These are phyloP conservation scores for Falcunculus frontatus DNA, from an alignment of 2,113 vertebrate species.

Conservation along the genomic window DNA sequence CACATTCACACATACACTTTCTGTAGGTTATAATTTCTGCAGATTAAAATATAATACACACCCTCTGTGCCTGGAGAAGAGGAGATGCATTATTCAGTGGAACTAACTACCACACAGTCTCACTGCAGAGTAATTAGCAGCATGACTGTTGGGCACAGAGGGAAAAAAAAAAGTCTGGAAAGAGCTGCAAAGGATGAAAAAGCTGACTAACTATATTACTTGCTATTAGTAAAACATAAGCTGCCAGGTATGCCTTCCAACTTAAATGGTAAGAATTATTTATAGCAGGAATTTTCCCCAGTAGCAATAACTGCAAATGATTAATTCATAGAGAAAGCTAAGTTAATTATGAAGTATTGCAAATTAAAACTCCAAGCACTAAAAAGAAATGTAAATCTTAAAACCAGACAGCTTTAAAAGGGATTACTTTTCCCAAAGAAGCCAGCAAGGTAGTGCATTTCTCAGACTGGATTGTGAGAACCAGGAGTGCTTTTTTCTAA, in stretches of 20 bases:
- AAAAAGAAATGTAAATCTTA: not conserved
- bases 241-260: not conserved
- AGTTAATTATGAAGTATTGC: constrained; percentile 38
- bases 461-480: not conserved
- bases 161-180: not conserved
- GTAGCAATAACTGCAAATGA: constrained; percentile 17
- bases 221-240: not conserved
- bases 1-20: not conserved
- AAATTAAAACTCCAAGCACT: constrained; percentile 5
- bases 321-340: constrained; percentile 16
- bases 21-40: not conserved
- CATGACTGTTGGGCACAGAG: not conserved
- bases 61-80: not conserved
- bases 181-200: constrained; percentile 12
- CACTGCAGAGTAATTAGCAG: constrained; percentile 27
- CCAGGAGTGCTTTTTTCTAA: not conserved
- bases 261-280: constrained; percentile 1
- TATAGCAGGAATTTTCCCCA: constrained; percentile 2
- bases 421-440: not conserved
- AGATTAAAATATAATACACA: not conserved
- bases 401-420: not conserved
- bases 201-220: constrained; percentile 3
- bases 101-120: not conserved
- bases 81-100: constrained; percentile 31
- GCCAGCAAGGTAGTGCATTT: not conserved